These are phyloP conservation scores for Cecidostiba fungosa DNA, from an alignment of 2,888 invertebrate species.

Conservation along the genomic window DNA sequence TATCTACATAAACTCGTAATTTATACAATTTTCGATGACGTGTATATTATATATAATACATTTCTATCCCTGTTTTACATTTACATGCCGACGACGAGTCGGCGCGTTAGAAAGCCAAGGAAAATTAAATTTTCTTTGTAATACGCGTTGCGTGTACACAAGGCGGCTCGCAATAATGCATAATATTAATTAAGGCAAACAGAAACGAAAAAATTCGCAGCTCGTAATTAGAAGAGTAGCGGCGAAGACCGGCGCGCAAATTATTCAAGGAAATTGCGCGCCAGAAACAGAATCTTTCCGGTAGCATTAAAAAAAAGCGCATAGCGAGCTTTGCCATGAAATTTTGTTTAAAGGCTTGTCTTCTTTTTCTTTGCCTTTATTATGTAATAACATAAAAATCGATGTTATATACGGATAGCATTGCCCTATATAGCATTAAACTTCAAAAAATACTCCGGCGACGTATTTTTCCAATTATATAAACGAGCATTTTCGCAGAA, in stretches of 20 bases:
- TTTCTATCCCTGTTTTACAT: background rate
- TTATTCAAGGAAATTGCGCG: slow-evolving; percentile 7
- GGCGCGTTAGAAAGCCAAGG: background rate
- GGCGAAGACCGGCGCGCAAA: background rate
- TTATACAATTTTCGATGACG: background rate
- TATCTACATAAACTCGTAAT: background rate
- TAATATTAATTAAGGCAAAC: slow-evolving; percentile 4
- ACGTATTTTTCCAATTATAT: slow-evolving; percentile 20
- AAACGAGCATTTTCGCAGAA: slow-evolving; percentile 4
- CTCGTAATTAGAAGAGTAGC: background rate
- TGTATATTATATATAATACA: background rate
- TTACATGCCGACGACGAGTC: background rate
- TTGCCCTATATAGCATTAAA: no score
- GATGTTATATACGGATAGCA: no score
- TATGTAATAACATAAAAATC: no score
- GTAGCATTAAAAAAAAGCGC: background rate
- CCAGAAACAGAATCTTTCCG: background rate
- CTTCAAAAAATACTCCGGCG: background rate
- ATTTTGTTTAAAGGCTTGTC: background rate
- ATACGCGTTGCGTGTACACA: background rate
- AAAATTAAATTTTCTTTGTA: slow-evolving; percentile 5
- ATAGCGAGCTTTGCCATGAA: background rate
- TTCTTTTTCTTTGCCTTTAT: background rate
- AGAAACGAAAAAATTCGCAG: background rate
- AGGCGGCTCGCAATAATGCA: background rate